phyloP scores from a whole-genome alignment of 2,888 invertebrate genomes.

The Metalampra italica region DNA sequence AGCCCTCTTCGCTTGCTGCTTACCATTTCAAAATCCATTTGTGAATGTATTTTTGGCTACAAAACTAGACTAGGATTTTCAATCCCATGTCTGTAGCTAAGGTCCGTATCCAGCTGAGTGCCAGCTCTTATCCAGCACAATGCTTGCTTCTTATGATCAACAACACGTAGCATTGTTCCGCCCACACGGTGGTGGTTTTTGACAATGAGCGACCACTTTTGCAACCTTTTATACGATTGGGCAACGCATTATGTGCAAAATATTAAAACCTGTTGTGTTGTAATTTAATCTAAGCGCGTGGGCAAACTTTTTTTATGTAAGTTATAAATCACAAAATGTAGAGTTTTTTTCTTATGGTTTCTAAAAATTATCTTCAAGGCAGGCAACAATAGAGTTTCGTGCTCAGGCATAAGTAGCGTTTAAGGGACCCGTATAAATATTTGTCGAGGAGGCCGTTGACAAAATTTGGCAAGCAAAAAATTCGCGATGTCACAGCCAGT shows the following conservation, averaged over 20 bases:
- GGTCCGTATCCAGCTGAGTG: neutral
- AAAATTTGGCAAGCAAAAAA: constrained; percentile 47
- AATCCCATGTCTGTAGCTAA: no score
- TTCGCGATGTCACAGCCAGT: constrained; percentile 43
- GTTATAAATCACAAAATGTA: no score
- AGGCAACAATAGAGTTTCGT: constrained; percentile 6
- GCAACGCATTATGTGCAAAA: constrained; percentile 18
- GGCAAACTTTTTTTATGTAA: constrained; percentile 4
- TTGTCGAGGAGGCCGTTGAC: constrained; percentile 34
- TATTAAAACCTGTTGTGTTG: constrained; percentile 5
- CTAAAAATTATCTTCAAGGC: neutral
- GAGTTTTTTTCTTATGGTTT: neutral
- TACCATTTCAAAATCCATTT: no score
- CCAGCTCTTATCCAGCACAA: constrained; percentile 22
- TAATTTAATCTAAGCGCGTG: constrained; percentile 1
- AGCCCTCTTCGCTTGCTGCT: no score
- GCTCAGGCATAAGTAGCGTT: constrained; percentile 16
- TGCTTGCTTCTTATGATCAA: constrained; percentile 39
- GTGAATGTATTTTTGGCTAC: no score
- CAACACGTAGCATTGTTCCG: constrained; percentile 32
- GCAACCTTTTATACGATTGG: constrained; percentile 13
- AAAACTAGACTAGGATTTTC: no score
- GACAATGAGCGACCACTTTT: constrained; percentile 15
- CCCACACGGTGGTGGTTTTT: constrained; percentile 29
- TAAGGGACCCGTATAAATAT: constrained; percentile 38